Percentiles rank a stretch among this genome's conserved stretches.
Evolutionary conservation across 1,140 invertebrate genomes (phyloP).

Genomic region (Lordiphosa collinella): DNA sequence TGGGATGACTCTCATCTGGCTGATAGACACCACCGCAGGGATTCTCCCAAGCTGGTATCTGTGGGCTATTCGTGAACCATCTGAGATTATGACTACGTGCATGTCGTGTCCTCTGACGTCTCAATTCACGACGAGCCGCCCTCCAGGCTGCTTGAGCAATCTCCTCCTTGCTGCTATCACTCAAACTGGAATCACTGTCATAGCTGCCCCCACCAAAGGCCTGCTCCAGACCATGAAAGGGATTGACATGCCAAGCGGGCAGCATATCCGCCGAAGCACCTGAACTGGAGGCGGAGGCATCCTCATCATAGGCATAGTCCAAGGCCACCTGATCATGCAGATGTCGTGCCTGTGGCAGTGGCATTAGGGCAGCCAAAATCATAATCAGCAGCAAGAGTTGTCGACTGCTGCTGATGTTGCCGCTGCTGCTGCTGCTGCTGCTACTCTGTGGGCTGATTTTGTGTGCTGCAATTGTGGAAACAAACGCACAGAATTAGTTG

Average conservation of each 20-base stretch:
- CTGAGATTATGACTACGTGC: constrained; percentile 44
- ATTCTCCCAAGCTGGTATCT: constrained; percentile 60
- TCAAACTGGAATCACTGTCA: constrained; percentile 29
- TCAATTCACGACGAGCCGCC: constrained; percentile 33
- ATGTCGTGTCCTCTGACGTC: constrained; percentile 42
- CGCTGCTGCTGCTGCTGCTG: constrained; percentile 5
- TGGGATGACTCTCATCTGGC: constrained; percentile 4
- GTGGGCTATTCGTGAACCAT: constrained; percentile 20
- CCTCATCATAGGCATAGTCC: constrained; percentile 35
- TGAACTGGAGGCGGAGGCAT: constrained; percentile 7
- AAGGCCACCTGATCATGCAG: constrained; percentile 41
- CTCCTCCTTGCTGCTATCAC: constrained; percentile 49
- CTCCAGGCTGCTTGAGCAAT: constrained; percentile 41
- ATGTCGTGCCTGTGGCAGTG: constrained; percentile 41
- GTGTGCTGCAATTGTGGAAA: constrained; percentile 27
- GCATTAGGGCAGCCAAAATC: constrained; percentile 31
- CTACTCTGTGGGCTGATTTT: constrained; percentile 27
- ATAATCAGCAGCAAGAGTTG: constrained; percentile 27
- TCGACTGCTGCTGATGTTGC: constrained; percentile 8
- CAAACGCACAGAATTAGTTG: constrained; percentile 3
- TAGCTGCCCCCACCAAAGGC: constrained; percentile 42
- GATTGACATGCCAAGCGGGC: constrained; percentile 44
- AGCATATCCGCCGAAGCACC: background rate
- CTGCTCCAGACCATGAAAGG: constrained; percentile 46
- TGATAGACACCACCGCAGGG: constrained; percentile 51